Evolutionary conservation across 2,113 vertebrate genomes (phyloP), one percentile per base, ranked within the genome.

Genomic region (Oncorhynchus masou): DNA sequence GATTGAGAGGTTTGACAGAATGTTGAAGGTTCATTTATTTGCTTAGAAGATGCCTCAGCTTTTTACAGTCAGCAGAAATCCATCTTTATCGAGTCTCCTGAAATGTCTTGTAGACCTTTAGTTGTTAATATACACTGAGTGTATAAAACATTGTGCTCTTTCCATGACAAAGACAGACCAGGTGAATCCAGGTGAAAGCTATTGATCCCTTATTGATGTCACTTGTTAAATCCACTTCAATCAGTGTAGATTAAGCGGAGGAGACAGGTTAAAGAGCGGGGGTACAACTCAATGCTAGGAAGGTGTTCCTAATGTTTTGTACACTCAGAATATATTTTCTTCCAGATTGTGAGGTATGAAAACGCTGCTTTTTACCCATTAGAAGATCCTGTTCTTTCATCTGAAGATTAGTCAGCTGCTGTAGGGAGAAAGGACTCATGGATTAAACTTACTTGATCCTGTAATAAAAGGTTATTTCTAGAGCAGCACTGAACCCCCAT

Each of bases 381-480:
- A 27, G 39, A 39, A 39, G 59, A 71, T 66, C 8, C 48, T 25
- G 20, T 7, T 16, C 25, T 76, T 79, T 82, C 71, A 73, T 79
- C 66, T 70, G 27, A 5, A 48, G 70, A 65, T 76, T 27, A 73
- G 69, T 65, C 48, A 48, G 59, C 59, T 60, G 51, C 74, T 54
- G 24, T 25, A 62, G 66, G 66, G 25, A 20, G 57, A 24, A 60
- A 16, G 64, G 45, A 45, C 8, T 39, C 24, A 15, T 27, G 48
- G 77, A 59, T 68, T 69, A 70, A 68, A 64, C 54, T 34, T 25
- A 65, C 22, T 72, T 62, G 27, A 64, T 76, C 16, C 34, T 45
- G 66, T 24, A 73, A 59, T 20, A 74, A 64, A 76, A 59, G 9
- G 64, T 24, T 77, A 77, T 77, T 81, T 77, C 25, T 51, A 60